phyloP scores from a whole-genome alignment of 2,888 invertebrate species.

The Drosophila leonis region DNA sequence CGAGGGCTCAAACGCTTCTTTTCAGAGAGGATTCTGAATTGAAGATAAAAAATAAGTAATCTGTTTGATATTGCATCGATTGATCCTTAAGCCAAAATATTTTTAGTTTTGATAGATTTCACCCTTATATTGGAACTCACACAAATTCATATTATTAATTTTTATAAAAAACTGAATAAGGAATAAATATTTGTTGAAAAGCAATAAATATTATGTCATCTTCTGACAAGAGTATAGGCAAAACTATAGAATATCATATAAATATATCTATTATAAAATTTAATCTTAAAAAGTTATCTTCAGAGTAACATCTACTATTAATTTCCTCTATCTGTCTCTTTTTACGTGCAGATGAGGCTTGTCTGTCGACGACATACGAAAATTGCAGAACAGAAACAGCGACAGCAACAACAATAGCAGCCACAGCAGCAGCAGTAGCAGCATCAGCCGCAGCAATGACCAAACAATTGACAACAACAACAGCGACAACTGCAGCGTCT shows the following conservation, averaged over 20 bases:
- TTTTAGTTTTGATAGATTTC: neutral
- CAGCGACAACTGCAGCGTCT: constrained; percentile 69
- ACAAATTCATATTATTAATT: neutral
- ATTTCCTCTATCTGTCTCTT: constrained; percentile 28
- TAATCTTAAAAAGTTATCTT: neutral
- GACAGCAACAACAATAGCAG: constrained; percentile 24
- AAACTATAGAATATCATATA: neutral
- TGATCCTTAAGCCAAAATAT: neutral
- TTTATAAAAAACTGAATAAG: neutral
- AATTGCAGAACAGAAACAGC: constrained; percentile 41
- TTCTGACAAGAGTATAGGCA: neutral
- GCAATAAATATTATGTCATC: neutral
- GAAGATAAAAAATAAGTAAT: neutral
- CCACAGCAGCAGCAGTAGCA: constrained; percentile 35
- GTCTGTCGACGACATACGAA: constrained; percentile 60
- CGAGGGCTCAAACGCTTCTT: neutral
- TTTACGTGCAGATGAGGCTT: constrained; percentile 71
- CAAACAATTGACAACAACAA: constrained; percentile 74
- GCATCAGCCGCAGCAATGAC: constrained; percentile 61
- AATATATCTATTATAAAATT: neutral
- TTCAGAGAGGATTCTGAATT: neutral
- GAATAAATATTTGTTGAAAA: neutral
- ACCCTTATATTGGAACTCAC: neutral
- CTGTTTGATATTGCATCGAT: neutral
- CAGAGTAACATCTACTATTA: too few species aligned